Evolutionary conservation across 2,797 vertebrate genomes (phyloP).

Genomic region (Danio albolineatus): DNA sequence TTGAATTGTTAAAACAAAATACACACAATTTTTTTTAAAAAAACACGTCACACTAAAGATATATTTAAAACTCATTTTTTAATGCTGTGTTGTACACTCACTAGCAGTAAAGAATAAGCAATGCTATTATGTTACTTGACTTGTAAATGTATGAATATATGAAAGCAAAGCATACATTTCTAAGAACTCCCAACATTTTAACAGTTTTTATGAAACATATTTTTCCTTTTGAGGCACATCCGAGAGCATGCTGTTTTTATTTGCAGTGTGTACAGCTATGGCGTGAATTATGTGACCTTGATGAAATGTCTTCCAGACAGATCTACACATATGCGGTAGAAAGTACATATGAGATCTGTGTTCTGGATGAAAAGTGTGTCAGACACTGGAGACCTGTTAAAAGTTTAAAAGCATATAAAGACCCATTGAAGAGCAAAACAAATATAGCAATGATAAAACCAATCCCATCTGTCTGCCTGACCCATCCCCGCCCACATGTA

Average conservation of each 20-base stretch:
- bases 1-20: too few species aligned
- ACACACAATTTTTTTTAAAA: too few species aligned
- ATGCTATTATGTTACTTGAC: too few species aligned
- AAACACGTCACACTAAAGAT: too few species aligned
- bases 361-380: conserved; percentile 4
- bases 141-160: too few species aligned
- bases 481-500: not conserved
- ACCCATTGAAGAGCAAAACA: conserved; percentile 12
- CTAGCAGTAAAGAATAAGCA: too few species aligned
- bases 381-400: conserved; percentile 30
- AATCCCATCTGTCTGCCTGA: conserved; percentile 9
- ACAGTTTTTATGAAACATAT: not conserved
- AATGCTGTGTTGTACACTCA: too few species aligned
- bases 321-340: too few species aligned
- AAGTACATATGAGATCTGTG: conserved; percentile 18
- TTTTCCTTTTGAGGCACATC: not conserved
- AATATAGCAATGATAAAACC: too few species aligned
- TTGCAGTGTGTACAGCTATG: not conserved
- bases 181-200: not conserved
- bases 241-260: not conserved
- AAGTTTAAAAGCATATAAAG: conserved; percentile 38
- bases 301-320: conserved; percentile 11
- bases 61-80: too few species aligned
- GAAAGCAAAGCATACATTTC: not conserved
- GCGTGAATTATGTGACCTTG: not conserved